Base-by-base conservation (phyloP, 1,140 invertebrate genomes). In the Oscheius sp. region DNA sequence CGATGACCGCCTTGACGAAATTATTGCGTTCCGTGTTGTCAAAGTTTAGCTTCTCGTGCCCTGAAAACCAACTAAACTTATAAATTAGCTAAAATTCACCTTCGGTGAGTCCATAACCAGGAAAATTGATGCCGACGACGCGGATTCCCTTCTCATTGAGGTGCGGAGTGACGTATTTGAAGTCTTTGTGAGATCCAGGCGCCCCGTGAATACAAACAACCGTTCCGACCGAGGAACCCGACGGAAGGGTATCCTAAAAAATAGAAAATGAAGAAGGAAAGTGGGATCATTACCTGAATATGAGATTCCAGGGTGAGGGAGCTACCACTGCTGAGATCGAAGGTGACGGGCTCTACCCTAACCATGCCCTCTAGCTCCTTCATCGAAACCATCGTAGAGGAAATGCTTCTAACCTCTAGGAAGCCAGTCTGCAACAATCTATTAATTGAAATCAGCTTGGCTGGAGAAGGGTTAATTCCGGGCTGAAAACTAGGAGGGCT, bases 141-240 rank as follows among this genome's bases (percentile, higher is more conserved):
- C 74, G 70, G 34, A 75, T 75, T 65, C 70, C 74, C 15, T 23
- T 38, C 2, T 74, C 42, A 31, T 45, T 26, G 4, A 75, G 45
- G 18, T 26, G 61, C 15, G 74, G 74, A 20, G 46, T 55, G 29
- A 75, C 49, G 46, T 75, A 75, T 36, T 75, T 75, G 66, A 75
- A 75, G 59, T 75, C 74, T 32, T 75, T 75, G 55, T 75, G 70
- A 29, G 74, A 75, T 66, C 74, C 74, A 1, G 74, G 74, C 10
- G 71, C 49, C 2, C 74, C 74, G 35, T 75, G 74, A 4, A 75
- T n/a, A n/a, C 38, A 61, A 28, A 75, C 31, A 52, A 75, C 74
- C 0, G 74, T 75, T 29, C 74, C 74, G 0, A 67, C 23, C 4
- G 46, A 29, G 3, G 70, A 74, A n/a, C 70, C 70, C 3, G 63